Evolutionary conservation across 1,140 invertebrate genomes (phyloP), one percentile per base, ranked within the genome.

Genomic region (Pachypeltis micranthus): DNA sequence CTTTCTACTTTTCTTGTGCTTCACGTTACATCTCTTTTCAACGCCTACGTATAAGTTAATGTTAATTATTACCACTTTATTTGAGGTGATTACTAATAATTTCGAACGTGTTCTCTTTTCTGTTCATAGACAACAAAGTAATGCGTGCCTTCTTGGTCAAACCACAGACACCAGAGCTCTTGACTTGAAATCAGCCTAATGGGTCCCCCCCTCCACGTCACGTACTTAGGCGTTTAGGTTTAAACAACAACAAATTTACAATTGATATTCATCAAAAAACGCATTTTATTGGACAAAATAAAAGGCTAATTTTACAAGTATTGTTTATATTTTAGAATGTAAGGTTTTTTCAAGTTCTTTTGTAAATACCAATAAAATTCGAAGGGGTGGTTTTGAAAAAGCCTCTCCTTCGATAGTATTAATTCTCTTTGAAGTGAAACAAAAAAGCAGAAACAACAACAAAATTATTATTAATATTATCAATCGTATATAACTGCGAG

Each of bases 71-170:
- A n/a, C n/a, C n/a, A n/a, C n/a, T n/a, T n/a, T n/a, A n/a, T n/a
- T n/a, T n/a, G n/a, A n/a, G n/a, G n/a, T n/a, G n/a, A n/a, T n/a
- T n/a, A n/a, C n/a, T n/a, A n/a, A n/a, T n/a, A n/a, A n/a, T n/a
- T n/a, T n/a, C n/a, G n/a, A n/a, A n/a, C n/a, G n/a, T n/a, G n/a
- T n/a, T n/a, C n/a, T n/a, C n/a, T n/a, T n/a, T n/a, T n/a, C n/a
- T n/a, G n/a, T n/a, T n/a, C n/a, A n/a, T n/a, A 51, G 47, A 51
- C 47, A 51, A 51, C 47, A 51, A 21, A 51, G 23, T 10, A 21
- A 51, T 39, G 47, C 23, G 47, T 51, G 47, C 47, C 47, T 51
- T 51, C 47, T 51, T 51, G 47, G 47, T 51, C 47, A 21, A 51
- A 51, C 47, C 47, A 51, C 23, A 16, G 12, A 51, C 47, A 51